phyloP scores from a whole-genome alignment of 2,797 vertebrate genomes.

The Lacerta bilineata region DNA sequence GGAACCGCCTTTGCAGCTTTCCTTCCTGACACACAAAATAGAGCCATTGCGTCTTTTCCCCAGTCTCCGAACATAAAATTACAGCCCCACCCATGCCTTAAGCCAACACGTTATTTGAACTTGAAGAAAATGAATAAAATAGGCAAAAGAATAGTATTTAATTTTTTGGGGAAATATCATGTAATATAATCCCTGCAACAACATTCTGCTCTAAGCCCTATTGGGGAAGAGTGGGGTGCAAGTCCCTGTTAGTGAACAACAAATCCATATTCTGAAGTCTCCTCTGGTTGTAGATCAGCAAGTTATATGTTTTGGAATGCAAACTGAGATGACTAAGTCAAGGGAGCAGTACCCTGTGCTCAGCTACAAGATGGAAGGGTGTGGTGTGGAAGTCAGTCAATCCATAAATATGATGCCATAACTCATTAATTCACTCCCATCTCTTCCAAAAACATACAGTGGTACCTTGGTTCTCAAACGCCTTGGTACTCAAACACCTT shows the following conservation, averaged over 20 bases:
- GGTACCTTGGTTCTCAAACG: too few relatives aligned
- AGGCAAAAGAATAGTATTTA: background rate
- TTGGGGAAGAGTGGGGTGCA: background rate
- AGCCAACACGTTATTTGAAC: slow-evolving; percentile 4
- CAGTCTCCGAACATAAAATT: background rate
- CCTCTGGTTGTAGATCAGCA: background rate
- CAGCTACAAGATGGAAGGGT: background rate
- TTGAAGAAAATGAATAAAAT: background rate
- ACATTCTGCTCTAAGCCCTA: background rate
- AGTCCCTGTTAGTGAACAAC: background rate
- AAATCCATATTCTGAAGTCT: background rate
- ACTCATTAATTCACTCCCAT: background rate
- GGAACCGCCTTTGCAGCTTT: background rate
- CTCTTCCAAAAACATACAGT: background rate
- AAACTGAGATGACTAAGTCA: background rate
- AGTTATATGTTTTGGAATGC: background rate
- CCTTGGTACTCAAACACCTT: too few relatives aligned
- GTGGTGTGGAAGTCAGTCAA: background rate
- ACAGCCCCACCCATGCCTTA: slow-evolving; percentile 17
- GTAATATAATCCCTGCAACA: background rate
- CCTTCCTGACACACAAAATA: slow-evolving; percentile 11
- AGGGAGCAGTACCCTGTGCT: background rate
- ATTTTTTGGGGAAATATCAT: background rate
- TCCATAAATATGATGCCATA: background rate
- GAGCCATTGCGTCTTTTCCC: background rate